Conservation (phyloP, 2,797 vertebrate species). For the Sebastiscus tertius region DNA sequence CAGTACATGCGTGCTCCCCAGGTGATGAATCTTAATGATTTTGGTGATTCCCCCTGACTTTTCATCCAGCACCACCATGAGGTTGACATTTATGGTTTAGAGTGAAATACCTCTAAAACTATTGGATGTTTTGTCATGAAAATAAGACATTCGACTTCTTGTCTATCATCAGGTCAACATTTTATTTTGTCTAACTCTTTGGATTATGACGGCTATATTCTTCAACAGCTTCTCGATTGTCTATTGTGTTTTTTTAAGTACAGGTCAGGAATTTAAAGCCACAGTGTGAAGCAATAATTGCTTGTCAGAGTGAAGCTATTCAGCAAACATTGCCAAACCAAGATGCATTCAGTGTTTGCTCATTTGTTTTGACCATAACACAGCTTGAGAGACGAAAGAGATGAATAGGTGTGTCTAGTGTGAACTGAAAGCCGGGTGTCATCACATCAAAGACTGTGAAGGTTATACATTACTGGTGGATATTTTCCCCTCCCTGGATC, state of each 20-base stretch:
- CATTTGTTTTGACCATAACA: conserved; percentile 75
- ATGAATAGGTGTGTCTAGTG: conserved; percentile 49
- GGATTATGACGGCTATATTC: not conserved
- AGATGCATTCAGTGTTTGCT: conserved; percentile 48
- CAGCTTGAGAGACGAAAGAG: conserved; percentile 61
- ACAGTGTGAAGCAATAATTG: conserved; percentile 24
- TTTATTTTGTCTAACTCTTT: not conserved
- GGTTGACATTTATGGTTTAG: not conserved
- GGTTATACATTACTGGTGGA: conserved; percentile 55
- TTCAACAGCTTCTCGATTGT: conserved; percentile 6
- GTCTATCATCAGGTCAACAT: not conserved
- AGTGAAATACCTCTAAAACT: not conserved
- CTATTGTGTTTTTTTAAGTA: not conserved
- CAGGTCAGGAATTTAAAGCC: conserved; percentile 16
- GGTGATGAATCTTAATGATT: not conserved
- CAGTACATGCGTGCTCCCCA: not conserved
- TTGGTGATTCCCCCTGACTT: not conserved
- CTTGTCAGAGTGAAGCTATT: conserved; percentile 15
- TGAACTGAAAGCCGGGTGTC: conserved; percentile 54
- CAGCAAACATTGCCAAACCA: conserved; percentile 40
- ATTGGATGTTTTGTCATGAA: not conserved
- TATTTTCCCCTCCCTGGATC: conserved; percentile 50
- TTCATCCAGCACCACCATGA: not conserved
- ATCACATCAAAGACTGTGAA: conserved; percentile 65
- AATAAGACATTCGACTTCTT: not conserved